A percentile compares a stretch with the other conserved stretches of the same genome.
These are phyloP conservation scores for Campoplex capitator DNA, from an alignment of 2,888 invertebrate species.

Conservation along the genomic window DNA sequence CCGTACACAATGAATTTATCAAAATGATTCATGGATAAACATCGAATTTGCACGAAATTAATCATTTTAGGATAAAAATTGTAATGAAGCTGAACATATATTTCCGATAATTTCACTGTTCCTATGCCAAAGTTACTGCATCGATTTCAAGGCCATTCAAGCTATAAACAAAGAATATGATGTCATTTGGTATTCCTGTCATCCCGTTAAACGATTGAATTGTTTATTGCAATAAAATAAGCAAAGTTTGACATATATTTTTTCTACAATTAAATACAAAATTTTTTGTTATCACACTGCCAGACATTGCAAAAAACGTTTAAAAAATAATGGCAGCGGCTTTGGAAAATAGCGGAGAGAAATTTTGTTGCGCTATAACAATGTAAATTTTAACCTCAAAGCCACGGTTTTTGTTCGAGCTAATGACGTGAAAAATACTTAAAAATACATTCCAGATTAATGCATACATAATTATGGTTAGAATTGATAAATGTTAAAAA, in stretches of 20 bases:
- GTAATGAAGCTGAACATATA: not conserved
- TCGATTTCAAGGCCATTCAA: not conserved
- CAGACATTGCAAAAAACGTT: not conserved
- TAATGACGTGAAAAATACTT: too few species aligned
- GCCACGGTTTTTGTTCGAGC: too few species aligned
- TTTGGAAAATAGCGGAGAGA: too few species aligned
- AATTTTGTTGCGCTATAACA: too few species aligned
- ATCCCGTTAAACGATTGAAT: not conserved
- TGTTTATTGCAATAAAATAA: not conserved
- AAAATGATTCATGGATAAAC: not conserved
- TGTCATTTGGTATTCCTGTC: not conserved
- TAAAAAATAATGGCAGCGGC: not conserved
- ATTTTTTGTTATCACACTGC: not conserved
- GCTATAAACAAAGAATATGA: not conserved
- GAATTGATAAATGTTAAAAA: too few species aligned
- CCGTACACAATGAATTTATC: not conserved
- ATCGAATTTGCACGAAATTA: not conserved
- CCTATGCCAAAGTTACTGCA: not conserved
- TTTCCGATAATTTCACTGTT: not conserved
- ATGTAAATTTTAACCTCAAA: too few species aligned
- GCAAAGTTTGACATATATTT: not conserved
- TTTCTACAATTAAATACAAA: too few species aligned
- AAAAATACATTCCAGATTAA: too few species aligned
- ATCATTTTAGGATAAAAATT: not conserved
- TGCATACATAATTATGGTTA: too few species aligned